Base-by-base conservation (phyloP, 2,888 invertebrate species). In the Pheosia gnoma region DNA sequence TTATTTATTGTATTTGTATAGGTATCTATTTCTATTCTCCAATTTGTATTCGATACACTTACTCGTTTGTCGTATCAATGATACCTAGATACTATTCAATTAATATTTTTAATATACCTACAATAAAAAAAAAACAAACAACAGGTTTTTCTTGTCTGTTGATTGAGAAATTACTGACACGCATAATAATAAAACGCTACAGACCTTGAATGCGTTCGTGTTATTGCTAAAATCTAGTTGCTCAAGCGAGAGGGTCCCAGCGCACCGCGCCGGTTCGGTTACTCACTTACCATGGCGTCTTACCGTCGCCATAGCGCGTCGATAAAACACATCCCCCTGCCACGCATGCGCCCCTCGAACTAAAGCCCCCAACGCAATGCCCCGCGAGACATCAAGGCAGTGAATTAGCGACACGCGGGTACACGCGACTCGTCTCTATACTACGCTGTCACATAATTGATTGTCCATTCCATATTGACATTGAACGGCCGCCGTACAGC, bases 391-490 rank as follows among this genome's bases (percentile, higher is more conserved):
- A 77, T 76, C 81, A 78, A 69, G 78, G 77, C 79, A 65, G 79
- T 80, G 74, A 75, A 83, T 75, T 86, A 83, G 87, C 88, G 86
- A 87, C 88, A 88, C 82, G 78, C 87, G 84, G 83, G 25, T 87
- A 87, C 88, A 88, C 81, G 78, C 87, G 84, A 78, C 83, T 87
- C 87, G 81, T 89, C 88, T 87, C 86, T 82, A 79, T 81, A 80
- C 80, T 78, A 78, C 84, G 80, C 71, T 89, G 91, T 91, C 92
- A 88, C 90, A 89, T 92, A 91, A 92, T 91, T 91, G 87, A 91
- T 92, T 87, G 90, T 85, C 87, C 90, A 87, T 85, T 88, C 91
- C 85, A 88, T 92, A 89, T 89, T 91, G 93, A 92, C 92, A 93
- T 93, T 93, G 93, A 89, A 86, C 83, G 83, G 76, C 74, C 80